Evolutionary conservation across 1,140 invertebrate genomes (phyloP).

Genomic region (Drosophila obscura): DNA sequence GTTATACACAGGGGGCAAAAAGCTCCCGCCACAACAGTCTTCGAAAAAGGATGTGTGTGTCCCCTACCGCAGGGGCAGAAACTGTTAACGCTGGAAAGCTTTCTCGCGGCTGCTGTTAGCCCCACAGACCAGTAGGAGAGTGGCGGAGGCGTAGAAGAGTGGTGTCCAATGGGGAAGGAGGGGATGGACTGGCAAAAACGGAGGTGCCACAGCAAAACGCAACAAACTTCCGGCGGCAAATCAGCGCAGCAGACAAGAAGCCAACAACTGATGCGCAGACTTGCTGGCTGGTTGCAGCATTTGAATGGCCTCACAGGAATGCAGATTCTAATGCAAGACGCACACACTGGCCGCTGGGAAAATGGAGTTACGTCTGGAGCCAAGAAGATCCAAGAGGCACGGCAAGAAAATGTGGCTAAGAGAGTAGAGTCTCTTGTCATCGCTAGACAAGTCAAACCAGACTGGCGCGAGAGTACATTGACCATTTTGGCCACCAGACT

Average conservation of each 20-base stretch:
- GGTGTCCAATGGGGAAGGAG: not conserved
- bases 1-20: conserved; percentile 62
- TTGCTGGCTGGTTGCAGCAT: conserved; percentile 35
- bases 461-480: conserved; percentile 59
- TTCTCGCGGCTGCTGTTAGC: conserved; percentile 18
- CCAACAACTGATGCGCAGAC: conserved; percentile 67
- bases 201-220: conserved; percentile 16
- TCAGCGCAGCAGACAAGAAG: conserved; percentile 69
- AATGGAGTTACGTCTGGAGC: not conserved
- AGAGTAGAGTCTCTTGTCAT: conserved; percentile 2
- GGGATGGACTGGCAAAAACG: conserved; percentile 3
- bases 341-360: conserved; percentile 34
- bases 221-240: conserved; percentile 75
- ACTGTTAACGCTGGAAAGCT: too few relatives aligned
- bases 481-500: conserved; percentile 67
- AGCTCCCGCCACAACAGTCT: conserved; percentile 32
- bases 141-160: conserved; percentile 30
- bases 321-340: conserved; percentile 73
- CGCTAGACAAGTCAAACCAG: conserved; percentile 67
- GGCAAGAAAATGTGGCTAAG: conserved; percentile 34
- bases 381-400: conserved; percentile 17
- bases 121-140: conserved; percentile 22
- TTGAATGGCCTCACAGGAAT: conserved; percentile 74
- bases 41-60: conserved; percentile 44
- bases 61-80: conserved; percentile 3